Conservation (phyloP, 2,113 vertebrate genomes). For the Zapornia atra region DNA sequence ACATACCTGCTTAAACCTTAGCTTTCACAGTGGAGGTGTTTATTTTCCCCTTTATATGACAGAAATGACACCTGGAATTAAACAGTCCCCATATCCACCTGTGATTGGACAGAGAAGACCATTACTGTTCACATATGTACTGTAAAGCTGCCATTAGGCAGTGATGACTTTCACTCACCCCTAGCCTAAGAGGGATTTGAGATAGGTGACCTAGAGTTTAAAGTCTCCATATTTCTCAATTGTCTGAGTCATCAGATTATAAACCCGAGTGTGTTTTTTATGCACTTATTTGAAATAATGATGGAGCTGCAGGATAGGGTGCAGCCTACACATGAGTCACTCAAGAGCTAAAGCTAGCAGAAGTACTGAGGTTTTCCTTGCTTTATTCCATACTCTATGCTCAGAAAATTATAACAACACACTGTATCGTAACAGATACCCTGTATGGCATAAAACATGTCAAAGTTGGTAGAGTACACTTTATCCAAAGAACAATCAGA, state of each 20-base stretch:
- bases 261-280: not conserved
- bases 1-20: not conserved
- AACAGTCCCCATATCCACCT: not conserved
- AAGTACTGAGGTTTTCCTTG: not conserved
- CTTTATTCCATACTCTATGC: not conserved
- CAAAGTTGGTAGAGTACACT: not conserved
- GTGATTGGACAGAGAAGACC: not conserved
- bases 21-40: not conserved
- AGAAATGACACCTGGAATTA: not conserved
- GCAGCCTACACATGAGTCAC: not conserved
- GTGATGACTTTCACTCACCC: not conserved
- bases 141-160: not conserved
- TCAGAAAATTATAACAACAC: not conserved
- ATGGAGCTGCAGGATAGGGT: not conserved
- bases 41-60: not conserved
- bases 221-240: not conserved
- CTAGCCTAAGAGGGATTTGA: not conserved
- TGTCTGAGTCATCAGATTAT: not conserved
- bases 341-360: not conserved
- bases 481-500: not conserved
- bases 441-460: not conserved
- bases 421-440: not conserved
- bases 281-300: not conserved
- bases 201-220: not conserved
- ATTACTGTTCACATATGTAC: not conserved